Evolutionary conservation across 2,113 vertebrate genomes (phyloP), one percentile per base, ranked within the genome.

Genomic region (Bettongia penicillata): DNA sequence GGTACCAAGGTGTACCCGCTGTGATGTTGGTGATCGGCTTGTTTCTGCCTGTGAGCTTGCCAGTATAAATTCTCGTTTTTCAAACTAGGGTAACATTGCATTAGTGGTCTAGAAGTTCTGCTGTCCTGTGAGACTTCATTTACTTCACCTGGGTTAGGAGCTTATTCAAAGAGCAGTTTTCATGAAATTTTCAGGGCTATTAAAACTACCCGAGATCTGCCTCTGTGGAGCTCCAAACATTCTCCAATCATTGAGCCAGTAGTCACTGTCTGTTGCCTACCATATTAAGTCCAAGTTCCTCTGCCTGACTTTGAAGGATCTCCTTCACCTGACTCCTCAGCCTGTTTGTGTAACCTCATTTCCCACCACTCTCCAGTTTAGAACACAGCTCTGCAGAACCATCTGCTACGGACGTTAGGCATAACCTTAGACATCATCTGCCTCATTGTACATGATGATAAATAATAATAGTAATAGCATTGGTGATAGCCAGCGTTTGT

Each of bases 161-260:
- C 16, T 0, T 49, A 90, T 37, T 68, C 51, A 48, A 55, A 95
- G 57, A 91, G 28, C 31, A 26, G 53, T 90, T 93, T 94, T 61
- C 3, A 7, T 89, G 61, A 24, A 90, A 51, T 96, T 90, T 94
- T n/a, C 90, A 84, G 91, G 91, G 26, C 91, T 43, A 10, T 90
- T 31, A 48, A 53, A 48, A 77, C 49, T 51, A 2, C 50, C 90
- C 3, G 22, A 26, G 1, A 50, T 61, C 31, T 49, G 0, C 89
- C 52, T 51, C 43, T 47, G 0, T 28, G 53, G 89, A 91, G 61
- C 51, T 61, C 53, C n/a, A 43, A 55, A 49, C 51, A 11, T 77
- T 31, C 31, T 37, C 91, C 43, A 51, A 77, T 26, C 52, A 24
- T n/a, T 31, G 53, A 47, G 16, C 57, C 28, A 14, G 23, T 53